phyloP scores from a whole-genome alignment of 2,888 invertebrate genomes.

The Nycteola revayana region DNA sequence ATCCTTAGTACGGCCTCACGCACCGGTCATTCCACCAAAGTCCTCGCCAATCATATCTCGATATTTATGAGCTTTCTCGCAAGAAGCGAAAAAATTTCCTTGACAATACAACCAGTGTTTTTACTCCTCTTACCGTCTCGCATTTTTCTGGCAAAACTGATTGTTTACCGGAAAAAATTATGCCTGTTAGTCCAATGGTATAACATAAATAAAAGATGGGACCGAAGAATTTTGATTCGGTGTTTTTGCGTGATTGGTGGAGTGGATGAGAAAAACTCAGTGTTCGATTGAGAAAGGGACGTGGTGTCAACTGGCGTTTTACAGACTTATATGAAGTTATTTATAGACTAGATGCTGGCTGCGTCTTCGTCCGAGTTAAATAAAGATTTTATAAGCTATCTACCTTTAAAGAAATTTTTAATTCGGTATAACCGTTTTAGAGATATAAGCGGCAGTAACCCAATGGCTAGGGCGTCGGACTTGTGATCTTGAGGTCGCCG shows the following conservation, averaged over 20 bases:
- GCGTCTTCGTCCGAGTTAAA: no score
- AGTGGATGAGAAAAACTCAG: constrained; percentile 55
- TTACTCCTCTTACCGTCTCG: constrained; percentile 74
- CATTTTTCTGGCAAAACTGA: constrained; percentile 81
- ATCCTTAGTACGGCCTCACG: constrained; percentile 12
- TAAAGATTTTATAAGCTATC: no score
- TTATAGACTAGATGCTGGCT: constrained; percentile 38
- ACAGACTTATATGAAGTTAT: constrained; percentile 52
- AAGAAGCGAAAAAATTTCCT: constrained; percentile 54
- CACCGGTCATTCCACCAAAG: constrained; percentile 44
- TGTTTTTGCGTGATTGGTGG: constrained; percentile 66
- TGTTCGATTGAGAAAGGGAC: constrained; percentile 61
- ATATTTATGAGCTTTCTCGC: constrained; percentile 62
- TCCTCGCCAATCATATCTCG: constrained; percentile 64
- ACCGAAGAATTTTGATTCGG: constrained; percentile 77
- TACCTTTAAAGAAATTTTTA: no score
- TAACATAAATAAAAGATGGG: constrained; percentile 78
- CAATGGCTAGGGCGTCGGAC: no score
- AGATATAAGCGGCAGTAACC: no score
- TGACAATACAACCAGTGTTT: constrained; percentile 62
- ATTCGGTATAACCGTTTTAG: no score
- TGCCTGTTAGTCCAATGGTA: constrained; percentile 75
- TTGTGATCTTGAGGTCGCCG: no score
- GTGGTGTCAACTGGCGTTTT: constrained; percentile 56
- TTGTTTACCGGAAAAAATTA: constrained; percentile 82